A percentile compares a stretch with the other conserved stretches of the same genome.
These are phyloP conservation scores for Alosa sapidissima DNA, from an alignment of 2,797 vertebrate species.

Conservation along the genomic window DNA sequence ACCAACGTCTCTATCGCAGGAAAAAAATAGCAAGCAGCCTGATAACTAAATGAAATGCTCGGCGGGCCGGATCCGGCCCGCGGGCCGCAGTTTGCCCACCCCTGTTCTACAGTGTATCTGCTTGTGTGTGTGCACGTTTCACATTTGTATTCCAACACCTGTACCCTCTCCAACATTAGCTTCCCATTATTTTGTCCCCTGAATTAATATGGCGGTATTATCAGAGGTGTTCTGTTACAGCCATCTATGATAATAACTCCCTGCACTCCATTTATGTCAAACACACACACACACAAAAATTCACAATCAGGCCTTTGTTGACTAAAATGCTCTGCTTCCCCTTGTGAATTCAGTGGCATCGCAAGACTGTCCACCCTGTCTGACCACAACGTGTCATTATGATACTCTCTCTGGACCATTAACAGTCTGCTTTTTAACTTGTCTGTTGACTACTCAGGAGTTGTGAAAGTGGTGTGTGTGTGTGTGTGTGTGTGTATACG, in stretches of 20 bases:
- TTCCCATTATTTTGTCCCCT: not conserved
- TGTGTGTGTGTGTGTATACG: conserved; percentile 25
- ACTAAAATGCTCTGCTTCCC: not conserved
- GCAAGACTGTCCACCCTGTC: not conserved
- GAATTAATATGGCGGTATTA: not conserved
- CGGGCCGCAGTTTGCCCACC: no score
- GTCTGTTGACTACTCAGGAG: not conserved
- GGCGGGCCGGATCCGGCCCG: no score
- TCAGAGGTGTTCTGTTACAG: not conserved
- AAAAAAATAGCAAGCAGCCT: no score
- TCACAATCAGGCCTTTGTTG: not conserved
- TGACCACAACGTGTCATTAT: not conserved
- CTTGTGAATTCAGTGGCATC: not conserved
- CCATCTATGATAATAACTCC: not conserved
- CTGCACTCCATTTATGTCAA: not conserved
- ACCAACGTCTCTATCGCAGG: no score
- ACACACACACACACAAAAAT: not conserved
- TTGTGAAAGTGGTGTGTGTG: not conserved
- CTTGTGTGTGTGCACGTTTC: not conserved
- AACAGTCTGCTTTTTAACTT: not conserved
- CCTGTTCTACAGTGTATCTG: no score
- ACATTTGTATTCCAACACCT: no score
- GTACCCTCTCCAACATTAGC: not conserved
- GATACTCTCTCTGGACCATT: not conserved
- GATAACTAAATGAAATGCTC: no score